Evolutionary conservation across 2,888 invertebrate genomes (phyloP).

Genomic region (Drosophila neonasuta): DNA sequence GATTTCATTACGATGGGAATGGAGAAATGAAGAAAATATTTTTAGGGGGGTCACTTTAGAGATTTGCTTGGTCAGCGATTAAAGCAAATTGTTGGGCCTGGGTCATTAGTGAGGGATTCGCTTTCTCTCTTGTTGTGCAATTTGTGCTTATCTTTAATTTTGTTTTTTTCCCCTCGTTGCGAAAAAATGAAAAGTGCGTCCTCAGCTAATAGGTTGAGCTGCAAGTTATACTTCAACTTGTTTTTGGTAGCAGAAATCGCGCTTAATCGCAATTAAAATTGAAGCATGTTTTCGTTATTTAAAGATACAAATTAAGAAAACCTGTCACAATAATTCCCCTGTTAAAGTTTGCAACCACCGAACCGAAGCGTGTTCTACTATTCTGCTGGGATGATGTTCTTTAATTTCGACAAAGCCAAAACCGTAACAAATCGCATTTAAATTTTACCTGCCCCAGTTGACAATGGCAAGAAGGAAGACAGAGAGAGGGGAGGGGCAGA

Average conservation of each 20-base stretch:
- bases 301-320: slow-evolving; percentile 57
- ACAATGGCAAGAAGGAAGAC: neutral
- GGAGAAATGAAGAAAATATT: neutral
- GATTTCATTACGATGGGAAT: slow-evolving; percentile 48
- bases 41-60: slow-evolving; percentile 19
- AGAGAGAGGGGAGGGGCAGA: neutral
- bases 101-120: slow-evolving; percentile 49
- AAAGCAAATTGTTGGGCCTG: slow-evolving; percentile 42
- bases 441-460: slow-evolving; percentile 76
- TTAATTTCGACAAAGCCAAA: slow-evolving; percentile 70
- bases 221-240: neutral
- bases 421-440: slow-evolving; percentile 80
- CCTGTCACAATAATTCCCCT: slow-evolving; percentile 65
- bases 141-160: slow-evolving; percentile 40
- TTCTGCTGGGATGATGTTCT: slow-evolving; percentile 29
- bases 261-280: slow-evolving; percentile 12
- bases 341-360: slow-evolving; percentile 32
- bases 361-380: neutral
- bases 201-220: slow-evolving; percentile 5
- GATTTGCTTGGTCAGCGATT: slow-evolving; percentile 49
- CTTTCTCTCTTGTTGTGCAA: slow-evolving; percentile 1
- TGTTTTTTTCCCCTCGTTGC: neutral
- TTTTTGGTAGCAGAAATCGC: neutral
- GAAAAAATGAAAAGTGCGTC: slow-evolving; percentile 5
- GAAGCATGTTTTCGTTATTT: neutral